Percentiles rank a stretch among this genome's conserved stretches.
These are phyloP conservation scores for Peromyscus maniculatus DNA, from an alignment of 2,113 vertebrate species.

Conservation along the genomic window DNA sequence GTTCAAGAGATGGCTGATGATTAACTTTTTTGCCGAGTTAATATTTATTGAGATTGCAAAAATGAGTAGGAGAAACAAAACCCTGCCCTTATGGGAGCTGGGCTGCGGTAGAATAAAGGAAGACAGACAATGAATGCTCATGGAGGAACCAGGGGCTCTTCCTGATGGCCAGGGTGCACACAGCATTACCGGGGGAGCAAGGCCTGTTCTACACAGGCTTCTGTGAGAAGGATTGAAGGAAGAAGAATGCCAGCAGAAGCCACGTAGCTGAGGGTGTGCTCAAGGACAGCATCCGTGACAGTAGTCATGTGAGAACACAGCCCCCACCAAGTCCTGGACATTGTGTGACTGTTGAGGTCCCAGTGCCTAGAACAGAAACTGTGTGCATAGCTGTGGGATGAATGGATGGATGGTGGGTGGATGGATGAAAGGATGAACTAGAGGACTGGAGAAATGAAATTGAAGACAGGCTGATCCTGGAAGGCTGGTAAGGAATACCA, in stretches of 20 bases:
- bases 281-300: not conserved
- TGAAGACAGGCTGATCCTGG: not conserved
- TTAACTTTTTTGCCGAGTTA: not conserved
- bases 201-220: not conserved
- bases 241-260: not conserved
- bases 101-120: not conserved
- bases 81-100: not conserved
- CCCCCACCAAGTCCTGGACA: not conserved
- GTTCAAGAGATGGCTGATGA: not conserved
- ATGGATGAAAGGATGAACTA: not conserved
- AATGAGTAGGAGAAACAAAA: not conserved
- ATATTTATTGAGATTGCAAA: not conserved
- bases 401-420: not conserved
- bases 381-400: not conserved
- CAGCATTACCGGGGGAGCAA: rapidly evolving
- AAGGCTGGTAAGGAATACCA: not conserved
- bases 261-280: not conserved
- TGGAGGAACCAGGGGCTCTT: not conserved
- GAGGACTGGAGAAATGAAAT: not conserved
- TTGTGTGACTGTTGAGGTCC: not conserved
- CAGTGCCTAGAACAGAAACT: not conserved
- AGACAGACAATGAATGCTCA: not conserved
- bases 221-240: not conserved
- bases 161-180: not conserved
- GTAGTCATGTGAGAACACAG: not conserved